Evolutionary conservation across 1,140 invertebrate species (phyloP).

Genomic region (Manduca sexta): DNA sequence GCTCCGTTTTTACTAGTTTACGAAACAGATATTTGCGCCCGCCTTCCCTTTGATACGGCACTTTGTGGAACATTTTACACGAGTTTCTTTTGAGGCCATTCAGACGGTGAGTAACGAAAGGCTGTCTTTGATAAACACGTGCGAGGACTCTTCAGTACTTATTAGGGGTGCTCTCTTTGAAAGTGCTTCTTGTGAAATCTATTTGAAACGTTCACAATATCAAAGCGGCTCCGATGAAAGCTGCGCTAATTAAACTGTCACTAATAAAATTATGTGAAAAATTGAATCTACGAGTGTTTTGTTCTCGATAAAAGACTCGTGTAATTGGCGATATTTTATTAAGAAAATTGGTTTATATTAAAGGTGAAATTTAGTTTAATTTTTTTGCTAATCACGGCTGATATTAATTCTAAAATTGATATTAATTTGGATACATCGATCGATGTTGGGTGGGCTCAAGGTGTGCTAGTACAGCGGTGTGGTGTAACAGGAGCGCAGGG

Average conservation of each 20-base stretch:
- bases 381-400: too few species aligned
- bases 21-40: slow-evolving; percentile 72
- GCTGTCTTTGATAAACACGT: slow-evolving; percentile 74
- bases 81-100: slow-evolving; percentile 73
- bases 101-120: slow-evolving; percentile 73
- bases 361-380: neutral
- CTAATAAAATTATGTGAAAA: slow-evolving; percentile 70
- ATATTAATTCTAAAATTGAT: too few species aligned
- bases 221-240: slow-evolving; percentile 66
- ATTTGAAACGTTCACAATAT: slow-evolving; percentile 69
- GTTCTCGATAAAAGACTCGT: slow-evolving; percentile 27
- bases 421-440: too few species aligned
- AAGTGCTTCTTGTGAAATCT: slow-evolving; percentile 71
- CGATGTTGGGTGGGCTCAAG: too few species aligned
- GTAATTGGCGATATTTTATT: slow-evolving; percentile 23
- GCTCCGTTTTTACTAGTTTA: slow-evolving; percentile 72
- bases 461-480: too few species aligned
- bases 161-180: slow-evolving; percentile 72
- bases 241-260: slow-evolving; percentile 70
- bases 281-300: slow-evolving; percentile 45
- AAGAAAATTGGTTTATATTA: neutral
- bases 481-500: too few species aligned
- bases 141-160: slow-evolving; percentile 73
- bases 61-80: slow-evolving; percentile 72
- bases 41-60: slow-evolving; percentile 70